Evolutionary conservation across 1,140 invertebrate species (phyloP).

Genomic region (Andricus grossulariae): DNA sequence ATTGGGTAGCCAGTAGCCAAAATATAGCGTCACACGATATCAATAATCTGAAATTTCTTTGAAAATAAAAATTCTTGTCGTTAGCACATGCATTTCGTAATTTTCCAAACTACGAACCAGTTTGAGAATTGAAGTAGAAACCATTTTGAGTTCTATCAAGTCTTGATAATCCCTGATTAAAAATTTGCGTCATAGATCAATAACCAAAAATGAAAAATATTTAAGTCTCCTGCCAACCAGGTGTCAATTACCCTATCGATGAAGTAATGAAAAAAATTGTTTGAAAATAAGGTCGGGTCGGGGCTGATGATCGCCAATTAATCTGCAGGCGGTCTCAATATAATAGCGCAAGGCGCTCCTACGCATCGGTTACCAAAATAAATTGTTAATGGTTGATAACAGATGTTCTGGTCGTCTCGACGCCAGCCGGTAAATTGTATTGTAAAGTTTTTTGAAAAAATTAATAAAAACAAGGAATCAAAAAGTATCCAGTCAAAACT

Average conservation of each 20-base stretch:
- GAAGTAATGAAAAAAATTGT: conserved; percentile 13
- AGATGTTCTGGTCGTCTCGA: conserved; percentile 2
- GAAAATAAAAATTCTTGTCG: background rate
- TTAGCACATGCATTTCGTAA: too few relatives aligned
- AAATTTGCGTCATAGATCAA: background rate
- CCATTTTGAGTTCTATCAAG: background rate
- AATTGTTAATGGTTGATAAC: conserved; percentile 22
- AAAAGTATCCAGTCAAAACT: background rate
- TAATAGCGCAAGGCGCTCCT: conserved; percentile 6
- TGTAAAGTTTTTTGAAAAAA: background rate
- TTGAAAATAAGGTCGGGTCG: conserved; percentile 1
- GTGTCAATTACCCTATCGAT: conserved; percentile 26
- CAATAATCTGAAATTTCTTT: background rate
- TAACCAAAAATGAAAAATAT: conserved; percentile 13
- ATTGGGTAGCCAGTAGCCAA: background rate
- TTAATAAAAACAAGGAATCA: background rate
- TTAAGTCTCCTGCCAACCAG: background rate
- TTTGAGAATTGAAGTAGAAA: background rate
- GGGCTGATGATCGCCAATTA: conserved; percentile 8
- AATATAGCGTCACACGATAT: background rate
- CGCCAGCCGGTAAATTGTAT: background rate
- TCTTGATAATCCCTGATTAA: too few relatives aligned
- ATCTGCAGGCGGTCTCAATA: conserved; percentile 21
- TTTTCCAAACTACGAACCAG: too few relatives aligned
- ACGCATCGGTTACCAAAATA: conserved; percentile 37